Percentiles rank a stretch among this genome's conserved stretches.
Evolutionary conservation across 2,888 invertebrate species (phyloP).

Genomic region (Ctenicera cuprea): DNA sequence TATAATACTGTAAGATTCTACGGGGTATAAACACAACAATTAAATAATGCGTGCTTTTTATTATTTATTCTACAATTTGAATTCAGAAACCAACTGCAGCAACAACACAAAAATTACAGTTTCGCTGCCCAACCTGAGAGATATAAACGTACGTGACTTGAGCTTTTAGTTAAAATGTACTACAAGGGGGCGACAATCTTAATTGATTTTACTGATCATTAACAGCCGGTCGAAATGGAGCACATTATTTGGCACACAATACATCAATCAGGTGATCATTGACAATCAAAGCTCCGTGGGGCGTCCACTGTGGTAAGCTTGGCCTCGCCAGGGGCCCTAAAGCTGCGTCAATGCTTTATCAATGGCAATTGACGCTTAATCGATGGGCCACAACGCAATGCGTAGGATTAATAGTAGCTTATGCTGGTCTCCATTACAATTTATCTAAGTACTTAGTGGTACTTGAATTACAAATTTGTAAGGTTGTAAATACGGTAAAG

Average conservation of each 20-base stretch:
- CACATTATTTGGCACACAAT: constrained; percentile 19
- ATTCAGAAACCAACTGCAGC: too few relatives aligned
- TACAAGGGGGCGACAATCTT: constrained; percentile 18
- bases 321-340: constrained; percentile 24
- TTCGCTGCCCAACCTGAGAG: too few relatives aligned
- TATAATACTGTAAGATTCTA: too few relatives aligned
- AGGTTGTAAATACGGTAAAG: background rate
- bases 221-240: constrained; percentile 24
- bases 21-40: too few relatives aligned
- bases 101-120: too few relatives aligned
- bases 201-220: constrained; percentile 30
- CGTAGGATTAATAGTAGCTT: constrained; percentile 19
- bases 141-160: background rate
- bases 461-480: background rate
- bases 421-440: background rate
- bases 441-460: background rate
- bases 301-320: constrained; percentile 34
- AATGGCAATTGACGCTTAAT: constrained; percentile 49
- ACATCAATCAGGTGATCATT: constrained; percentile 37
- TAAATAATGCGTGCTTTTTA: too few relatives aligned
- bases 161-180: background rate
- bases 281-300: constrained; percentile 38
- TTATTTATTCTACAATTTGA: too few relatives aligned
- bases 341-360: constrained; percentile 42
- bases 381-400: constrained; percentile 43